These are phyloP conservation scores for Miltochrista miniata DNA, from an alignment of 2,888 invertebrate genomes.

Conservation along the genomic window DNA sequence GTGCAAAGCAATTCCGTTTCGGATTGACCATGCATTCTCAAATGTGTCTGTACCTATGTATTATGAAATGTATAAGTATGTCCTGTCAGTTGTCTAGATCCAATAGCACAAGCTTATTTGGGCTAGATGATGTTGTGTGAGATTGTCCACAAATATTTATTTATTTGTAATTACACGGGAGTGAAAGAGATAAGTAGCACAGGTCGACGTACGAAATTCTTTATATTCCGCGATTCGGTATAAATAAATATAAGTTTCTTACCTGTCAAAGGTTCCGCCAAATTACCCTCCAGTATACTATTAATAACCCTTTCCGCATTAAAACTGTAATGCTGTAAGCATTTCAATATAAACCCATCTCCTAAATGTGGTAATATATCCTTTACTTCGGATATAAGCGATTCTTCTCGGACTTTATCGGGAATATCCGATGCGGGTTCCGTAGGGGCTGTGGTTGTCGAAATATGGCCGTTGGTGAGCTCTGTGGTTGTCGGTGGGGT, in stretches of 20 bases:
- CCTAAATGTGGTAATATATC: conserved; percentile 93
- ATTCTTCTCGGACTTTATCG: conserved; percentile 68
- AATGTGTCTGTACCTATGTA: no score
- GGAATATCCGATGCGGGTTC: conserved; percentile 70
- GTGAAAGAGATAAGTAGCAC: no score
- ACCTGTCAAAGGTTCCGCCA: conserved; percentile 67
- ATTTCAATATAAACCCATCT: conserved; percentile 88
- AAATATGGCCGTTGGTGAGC: conserved; percentile 55
- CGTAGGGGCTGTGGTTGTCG: conserved; percentile 42
- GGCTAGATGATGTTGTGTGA: no score
- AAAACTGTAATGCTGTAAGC: conserved; percentile 90
- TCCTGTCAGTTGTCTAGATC: no score
- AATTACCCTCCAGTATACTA: conserved; percentile 90
- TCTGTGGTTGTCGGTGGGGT: conserved; percentile 6
- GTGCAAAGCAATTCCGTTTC: no score
- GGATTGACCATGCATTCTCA: no score
- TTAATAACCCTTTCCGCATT: conserved; percentile 91
- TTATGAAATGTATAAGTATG: no score
- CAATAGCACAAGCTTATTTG: no score
- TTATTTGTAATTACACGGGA: no score
- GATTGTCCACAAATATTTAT: no score
- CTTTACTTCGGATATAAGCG: conserved; percentile 86
- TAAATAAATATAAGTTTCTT: conserved; percentile 9
- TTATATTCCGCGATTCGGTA: no score
- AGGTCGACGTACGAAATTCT: no score